Percentiles rank a stretch among this genome's conserved stretches.
These are phyloP conservation scores for Hymenochirus boettgeri DNA, from an alignment of 2,113 vertebrate genomes.

Conservation along the genomic window DNA sequence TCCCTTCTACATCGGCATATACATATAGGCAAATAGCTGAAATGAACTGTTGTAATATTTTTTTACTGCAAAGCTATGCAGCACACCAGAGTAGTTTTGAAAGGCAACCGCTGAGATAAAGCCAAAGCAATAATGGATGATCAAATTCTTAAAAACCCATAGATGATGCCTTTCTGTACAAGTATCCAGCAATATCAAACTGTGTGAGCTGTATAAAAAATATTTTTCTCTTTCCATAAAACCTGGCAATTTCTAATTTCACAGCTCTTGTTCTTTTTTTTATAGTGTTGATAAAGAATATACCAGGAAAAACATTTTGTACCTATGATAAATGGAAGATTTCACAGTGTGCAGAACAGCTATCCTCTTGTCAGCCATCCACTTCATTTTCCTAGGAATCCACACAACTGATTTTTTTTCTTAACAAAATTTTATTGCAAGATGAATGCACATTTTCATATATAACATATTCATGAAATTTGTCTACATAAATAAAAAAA, in stretches of 20 bases:
- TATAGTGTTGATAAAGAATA: slow-evolving; percentile 14
- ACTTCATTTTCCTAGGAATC: background rate
- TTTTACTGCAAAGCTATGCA: too few relatives aligned
- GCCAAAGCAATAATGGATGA: background rate
- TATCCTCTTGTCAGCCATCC: background rate
- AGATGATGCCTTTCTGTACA: slow-evolving; percentile 7
- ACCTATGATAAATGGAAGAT: background rate
- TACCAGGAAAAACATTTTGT: slow-evolving; percentile 16
- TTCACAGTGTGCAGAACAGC: slow-evolving; percentile 6
- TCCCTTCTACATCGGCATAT: too few relatives aligned
- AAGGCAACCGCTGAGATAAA: background rate
- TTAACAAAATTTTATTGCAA: too few relatives aligned
- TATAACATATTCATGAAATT: too few relatives aligned
- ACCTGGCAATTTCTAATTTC: slow-evolving; percentile 5
- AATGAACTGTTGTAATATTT: too few relatives aligned
- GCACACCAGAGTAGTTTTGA: too few relatives aligned
- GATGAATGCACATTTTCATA: too few relatives aligned
- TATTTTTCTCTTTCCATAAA: slow-evolving; percentile 8
- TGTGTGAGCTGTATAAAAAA: slow-evolving; percentile 7
- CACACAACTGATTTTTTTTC: too few relatives aligned
- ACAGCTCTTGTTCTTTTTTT: slow-evolving; percentile 18
- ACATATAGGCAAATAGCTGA: too few relatives aligned
- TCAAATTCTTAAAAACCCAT: background rate
- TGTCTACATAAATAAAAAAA: too few relatives aligned
- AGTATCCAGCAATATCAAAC: slow-evolving; percentile 13